These are phyloP conservation scores for Thalassophryne amazonica DNA, from an alignment of 2,797 vertebrate genomes.

Conservation along the genomic window DNA sequence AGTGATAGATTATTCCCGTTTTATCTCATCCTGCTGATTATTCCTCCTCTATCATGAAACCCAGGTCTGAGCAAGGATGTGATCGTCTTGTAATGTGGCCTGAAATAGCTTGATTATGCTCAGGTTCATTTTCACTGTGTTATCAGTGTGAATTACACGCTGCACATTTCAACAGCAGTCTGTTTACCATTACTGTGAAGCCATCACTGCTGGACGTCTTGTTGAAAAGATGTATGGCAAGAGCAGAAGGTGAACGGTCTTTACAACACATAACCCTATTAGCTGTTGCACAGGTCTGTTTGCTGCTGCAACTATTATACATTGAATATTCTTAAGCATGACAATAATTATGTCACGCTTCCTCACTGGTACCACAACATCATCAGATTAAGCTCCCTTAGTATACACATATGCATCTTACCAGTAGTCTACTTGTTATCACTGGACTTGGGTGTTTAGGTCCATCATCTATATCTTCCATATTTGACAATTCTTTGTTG, in stretches of 20 bases:
- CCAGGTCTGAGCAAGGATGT: constrained; percentile 17
- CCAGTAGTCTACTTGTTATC: no score
- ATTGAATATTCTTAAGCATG: constrained; percentile 24
- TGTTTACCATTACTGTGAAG: not conserved
- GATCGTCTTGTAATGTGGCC: constrained; percentile 41
- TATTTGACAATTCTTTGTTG: no score
- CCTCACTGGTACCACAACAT: constrained; percentile 4
- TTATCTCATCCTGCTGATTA: constrained; percentile 68
- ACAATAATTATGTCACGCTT: constrained; percentile 17
- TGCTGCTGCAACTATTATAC: not conserved
- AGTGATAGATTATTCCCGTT: constrained; percentile 67
- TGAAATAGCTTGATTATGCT: constrained; percentile 51
- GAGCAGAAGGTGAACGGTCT: not conserved
- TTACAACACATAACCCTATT: not conserved
- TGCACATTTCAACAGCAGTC: not conserved
- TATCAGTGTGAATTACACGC: constrained; percentile 29
- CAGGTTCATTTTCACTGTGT: constrained; percentile 30
- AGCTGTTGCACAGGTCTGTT: constrained; percentile 2
- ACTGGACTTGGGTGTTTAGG: no score
- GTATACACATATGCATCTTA: no score
- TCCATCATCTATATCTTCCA: no score
- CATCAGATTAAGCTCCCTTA: no score
- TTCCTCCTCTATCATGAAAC: constrained; percentile 44
- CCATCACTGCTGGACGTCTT: not conserved
- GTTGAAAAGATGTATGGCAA: not conserved